Conservation (phyloP, 2,113 vertebrate genomes). For the Pachyramphus minor region DNA sequence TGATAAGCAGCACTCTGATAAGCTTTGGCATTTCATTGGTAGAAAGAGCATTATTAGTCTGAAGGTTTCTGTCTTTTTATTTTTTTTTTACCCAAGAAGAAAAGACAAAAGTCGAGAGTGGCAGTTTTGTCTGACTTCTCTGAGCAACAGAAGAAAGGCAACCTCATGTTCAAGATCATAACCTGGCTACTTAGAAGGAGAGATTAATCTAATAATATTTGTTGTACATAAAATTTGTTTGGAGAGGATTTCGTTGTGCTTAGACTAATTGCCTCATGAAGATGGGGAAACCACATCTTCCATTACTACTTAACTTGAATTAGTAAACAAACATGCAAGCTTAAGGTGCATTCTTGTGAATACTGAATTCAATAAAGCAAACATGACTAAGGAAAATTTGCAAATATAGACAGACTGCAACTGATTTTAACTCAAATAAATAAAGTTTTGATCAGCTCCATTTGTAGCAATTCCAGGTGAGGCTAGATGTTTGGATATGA, state of each 20-base stretch:
- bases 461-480: background rate
- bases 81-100: background rate
- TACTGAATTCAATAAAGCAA: background rate
- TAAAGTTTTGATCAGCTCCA: background rate
- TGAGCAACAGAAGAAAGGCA: background rate
- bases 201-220: background rate
- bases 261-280: background rate
- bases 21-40: background rate
- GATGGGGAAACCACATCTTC: background rate
- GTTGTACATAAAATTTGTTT: background rate
- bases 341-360: background rate
- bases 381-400: background rate
- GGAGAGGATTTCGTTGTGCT: background rate
- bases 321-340: background rate
- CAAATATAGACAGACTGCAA: background rate
- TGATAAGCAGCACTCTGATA: background rate
- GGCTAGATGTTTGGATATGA: background rate
- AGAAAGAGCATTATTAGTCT: background rate
- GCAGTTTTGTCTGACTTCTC: background rate
- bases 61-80: rapidly evolving
- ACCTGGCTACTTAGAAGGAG: background rate
- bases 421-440: background rate
- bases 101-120: background rate
- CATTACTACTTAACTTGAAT: background rate
- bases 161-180: rapidly evolving